Conservation (phyloP, 1,140 invertebrate species). For the Eumaeus atala region DNA sequence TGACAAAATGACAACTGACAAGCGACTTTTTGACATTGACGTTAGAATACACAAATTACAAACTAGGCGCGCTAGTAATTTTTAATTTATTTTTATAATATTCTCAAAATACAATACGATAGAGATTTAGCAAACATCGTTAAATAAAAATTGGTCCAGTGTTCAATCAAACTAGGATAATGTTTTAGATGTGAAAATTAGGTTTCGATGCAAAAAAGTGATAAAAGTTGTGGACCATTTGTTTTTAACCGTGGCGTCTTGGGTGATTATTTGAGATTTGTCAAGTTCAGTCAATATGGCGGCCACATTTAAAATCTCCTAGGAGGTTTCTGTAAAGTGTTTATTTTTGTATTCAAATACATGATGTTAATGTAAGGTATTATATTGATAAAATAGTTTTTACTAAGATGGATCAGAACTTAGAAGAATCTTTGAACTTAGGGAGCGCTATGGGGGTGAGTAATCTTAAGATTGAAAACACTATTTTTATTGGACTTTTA, state of each 20-base stretch:
- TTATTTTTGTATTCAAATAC: slow-evolving; percentile 8
- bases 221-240: slow-evolving; percentile 37
- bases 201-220: not conserved
- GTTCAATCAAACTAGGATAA: too few species aligned
- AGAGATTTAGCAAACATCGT: not conserved
- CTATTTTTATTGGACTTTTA: too few species aligned
- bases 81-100: not conserved
- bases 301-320: slow-evolving; percentile 58
- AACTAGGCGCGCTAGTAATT: too few species aligned
- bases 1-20: too few species aligned
- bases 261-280: slow-evolving; percentile 34
- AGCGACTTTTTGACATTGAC: too few species aligned
- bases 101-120: not conserved
- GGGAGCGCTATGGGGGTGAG: slow-evolving; percentile 56
- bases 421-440: slow-evolving; percentile 58
- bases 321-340: slow-evolving; percentile 6
- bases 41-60: too few species aligned
- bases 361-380: slow-evolving; percentile 4
- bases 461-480: not conserved
- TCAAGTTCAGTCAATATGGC: slow-evolving; percentile 65
- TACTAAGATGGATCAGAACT: slow-evolving; percentile 56
- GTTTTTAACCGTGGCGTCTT: slow-evolving; percentile 68
- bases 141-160: too few species aligned
- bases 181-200: not conserved
- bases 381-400: not conserved